Conservation (phyloP, 2,888 invertebrate genomes). For the Ichneumoninae sp. region DNA sequence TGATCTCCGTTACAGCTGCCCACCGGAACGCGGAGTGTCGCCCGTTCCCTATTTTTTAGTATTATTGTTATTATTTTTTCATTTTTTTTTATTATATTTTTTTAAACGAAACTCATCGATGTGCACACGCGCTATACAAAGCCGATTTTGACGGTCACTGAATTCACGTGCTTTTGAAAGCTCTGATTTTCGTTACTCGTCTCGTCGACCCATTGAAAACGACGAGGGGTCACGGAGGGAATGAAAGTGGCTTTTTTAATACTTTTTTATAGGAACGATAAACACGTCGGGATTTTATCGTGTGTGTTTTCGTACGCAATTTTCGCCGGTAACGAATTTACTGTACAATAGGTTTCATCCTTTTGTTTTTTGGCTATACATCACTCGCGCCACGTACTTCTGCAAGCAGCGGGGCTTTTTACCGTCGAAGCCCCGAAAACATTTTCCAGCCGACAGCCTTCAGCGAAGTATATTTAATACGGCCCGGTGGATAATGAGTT, state of each 20-base stretch:
- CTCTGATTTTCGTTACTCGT: neutral
- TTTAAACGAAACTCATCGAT: neutral
- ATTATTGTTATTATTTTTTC: neutral
- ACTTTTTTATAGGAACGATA: neutral
- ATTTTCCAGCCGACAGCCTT: neutral
- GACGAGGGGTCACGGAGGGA: neutral
- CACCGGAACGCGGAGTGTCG: neutral
- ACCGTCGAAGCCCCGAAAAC: neutral
- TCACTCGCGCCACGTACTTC: neutral
- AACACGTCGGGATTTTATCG: neutral
- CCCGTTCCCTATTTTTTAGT: neutral
- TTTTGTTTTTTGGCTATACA: neutral
- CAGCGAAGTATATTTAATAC: slow-evolving; percentile 3
- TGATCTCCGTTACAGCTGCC: slow-evolving; percentile 15
- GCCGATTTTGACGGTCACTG: neutral
- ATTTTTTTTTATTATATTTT: neutral
- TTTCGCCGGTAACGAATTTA: neutral
- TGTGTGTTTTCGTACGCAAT: neutral
- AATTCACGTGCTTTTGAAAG: neutral
- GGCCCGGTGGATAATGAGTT: slow-evolving; percentile 6
- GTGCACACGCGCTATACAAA: neutral
- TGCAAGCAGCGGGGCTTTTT: neutral
- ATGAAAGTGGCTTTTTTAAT: neutral
- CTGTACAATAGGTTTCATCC: neutral
- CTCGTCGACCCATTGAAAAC: neutral